phyloP scores from a whole-genome alignment of 2,888 invertebrate species.

The Ametastegia equiseti region DNA sequence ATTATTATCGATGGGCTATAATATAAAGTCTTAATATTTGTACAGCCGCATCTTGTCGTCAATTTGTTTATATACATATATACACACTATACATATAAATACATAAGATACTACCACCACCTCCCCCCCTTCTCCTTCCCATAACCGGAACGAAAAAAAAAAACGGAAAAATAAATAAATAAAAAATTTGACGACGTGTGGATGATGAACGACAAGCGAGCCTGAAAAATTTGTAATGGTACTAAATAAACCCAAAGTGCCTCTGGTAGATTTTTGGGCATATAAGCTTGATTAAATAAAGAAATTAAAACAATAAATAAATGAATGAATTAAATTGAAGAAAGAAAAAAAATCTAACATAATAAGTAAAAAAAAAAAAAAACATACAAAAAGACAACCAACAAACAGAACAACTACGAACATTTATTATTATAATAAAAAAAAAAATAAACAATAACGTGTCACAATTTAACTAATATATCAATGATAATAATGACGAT shows the following conservation, averaged over 20 bases:
- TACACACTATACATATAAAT: too few relatives aligned
- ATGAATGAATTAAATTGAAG: conserved; percentile 38
- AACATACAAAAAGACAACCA: conserved; percentile 51
- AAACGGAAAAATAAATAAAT: neutral
- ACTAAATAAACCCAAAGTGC: conserved; percentile 76
- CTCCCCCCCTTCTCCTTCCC: too few relatives aligned
- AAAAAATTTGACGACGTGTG: conserved; percentile 31
- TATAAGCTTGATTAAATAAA: conserved; percentile 73
- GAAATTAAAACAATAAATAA: conserved; percentile 63
- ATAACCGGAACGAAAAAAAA: neutral
- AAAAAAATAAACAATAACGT: conserved; percentile 56
- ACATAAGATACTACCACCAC: too few relatives aligned
- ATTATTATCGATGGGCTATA: too few relatives aligned
- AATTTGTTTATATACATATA: too few relatives aligned
- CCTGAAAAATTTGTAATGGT: conserved; percentile 64
- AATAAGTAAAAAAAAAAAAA: too few relatives aligned
- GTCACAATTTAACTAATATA: conserved; percentile 63
- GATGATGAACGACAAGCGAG: conserved; percentile 10
- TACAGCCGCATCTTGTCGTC: too few relatives aligned
- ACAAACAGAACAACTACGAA: conserved; percentile 55
- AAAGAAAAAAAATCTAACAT: neutral
- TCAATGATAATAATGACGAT: conserved; percentile 60
- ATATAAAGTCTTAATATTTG: too few relatives aligned
- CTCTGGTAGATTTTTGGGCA: conserved; percentile 76
- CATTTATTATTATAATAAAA: conserved; percentile 47